phyloP scores from a whole-genome alignment of 2,113 vertebrate genomes.

The Pluvialis apricaria region DNA sequence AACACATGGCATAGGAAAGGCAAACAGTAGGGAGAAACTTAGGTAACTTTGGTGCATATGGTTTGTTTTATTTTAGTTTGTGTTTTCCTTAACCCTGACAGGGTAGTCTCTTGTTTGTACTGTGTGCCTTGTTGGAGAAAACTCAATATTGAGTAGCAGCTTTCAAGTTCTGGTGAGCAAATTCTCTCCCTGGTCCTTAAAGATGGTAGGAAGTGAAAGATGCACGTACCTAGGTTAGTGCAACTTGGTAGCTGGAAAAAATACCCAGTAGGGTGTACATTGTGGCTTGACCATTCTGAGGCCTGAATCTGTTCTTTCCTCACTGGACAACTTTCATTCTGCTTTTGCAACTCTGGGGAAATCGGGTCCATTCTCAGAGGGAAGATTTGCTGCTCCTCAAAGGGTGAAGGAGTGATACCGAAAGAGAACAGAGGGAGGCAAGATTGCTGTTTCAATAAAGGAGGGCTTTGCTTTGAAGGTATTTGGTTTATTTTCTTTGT shows the following conservation, averaged over 20 bases:
- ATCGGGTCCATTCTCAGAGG: not conserved
- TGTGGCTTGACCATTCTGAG: not conserved
- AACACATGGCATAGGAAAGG: not conserved
- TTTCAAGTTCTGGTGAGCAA: not conserved
- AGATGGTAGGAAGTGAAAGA: not conserved
- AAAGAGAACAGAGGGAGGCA: not conserved
- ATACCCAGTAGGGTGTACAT: not conserved
- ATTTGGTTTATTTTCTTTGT: not conserved
- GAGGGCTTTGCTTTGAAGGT: not conserved
- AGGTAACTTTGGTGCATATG: not conserved
- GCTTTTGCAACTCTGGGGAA: not conserved
- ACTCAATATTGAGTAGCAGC: not conserved
- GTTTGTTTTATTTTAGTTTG: not conserved
- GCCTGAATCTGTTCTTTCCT: not conserved
- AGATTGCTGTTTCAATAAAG: not conserved
- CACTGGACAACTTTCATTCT: not conserved
- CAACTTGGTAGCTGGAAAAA: not conserved
- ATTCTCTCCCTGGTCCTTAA: not conserved
- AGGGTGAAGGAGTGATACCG: not conserved
- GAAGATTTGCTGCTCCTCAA: not conserved
- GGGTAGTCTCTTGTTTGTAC: not conserved
- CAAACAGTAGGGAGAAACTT: not conserved
- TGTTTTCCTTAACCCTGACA: not conserved
- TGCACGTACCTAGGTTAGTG: fast-evolving
- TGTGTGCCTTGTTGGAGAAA: not conserved